Conservation (phyloP, 2,113 vertebrate genomes). For the Prunella himalayana region DNA sequence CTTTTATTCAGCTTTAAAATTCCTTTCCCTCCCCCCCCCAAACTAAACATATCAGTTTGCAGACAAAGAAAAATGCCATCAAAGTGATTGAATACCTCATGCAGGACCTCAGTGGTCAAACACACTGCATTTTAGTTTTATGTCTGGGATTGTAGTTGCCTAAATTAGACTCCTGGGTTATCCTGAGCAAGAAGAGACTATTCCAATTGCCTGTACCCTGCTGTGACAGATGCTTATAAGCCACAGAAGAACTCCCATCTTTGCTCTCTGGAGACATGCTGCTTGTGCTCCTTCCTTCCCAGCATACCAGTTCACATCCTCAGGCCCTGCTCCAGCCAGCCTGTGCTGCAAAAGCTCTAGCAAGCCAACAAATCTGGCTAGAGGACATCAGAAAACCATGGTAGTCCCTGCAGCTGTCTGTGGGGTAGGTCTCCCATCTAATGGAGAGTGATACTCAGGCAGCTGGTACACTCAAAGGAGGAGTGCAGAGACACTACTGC, state of each 20-base stretch:
- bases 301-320: not conserved
- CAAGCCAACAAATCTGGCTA: not conserved
- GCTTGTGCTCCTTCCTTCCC: not conserved
- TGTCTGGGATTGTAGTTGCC: not conserved
- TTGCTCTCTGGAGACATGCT: not conserved
- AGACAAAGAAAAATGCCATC: not conserved
- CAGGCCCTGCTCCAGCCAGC: not conserved
- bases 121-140: not conserved
- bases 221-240: not conserved
- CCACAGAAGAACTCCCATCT: not conserved
- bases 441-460: not conserved
- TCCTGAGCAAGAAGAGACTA: not conserved
- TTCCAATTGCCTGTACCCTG: not conserved
- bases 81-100: not conserved
- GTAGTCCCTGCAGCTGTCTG: not conserved
- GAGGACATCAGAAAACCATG: not conserved
- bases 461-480: not conserved
- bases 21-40: accelerated
- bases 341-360: not conserved
- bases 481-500: not conserved
- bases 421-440: not conserved
- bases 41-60: not conserved
- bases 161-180: not conserved
- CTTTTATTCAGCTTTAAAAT: not conserved
- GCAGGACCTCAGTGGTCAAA: not conserved